Base-by-base conservation (phyloP, 2,888 invertebrate genomes). In the Heliothis peltigera region DNA sequence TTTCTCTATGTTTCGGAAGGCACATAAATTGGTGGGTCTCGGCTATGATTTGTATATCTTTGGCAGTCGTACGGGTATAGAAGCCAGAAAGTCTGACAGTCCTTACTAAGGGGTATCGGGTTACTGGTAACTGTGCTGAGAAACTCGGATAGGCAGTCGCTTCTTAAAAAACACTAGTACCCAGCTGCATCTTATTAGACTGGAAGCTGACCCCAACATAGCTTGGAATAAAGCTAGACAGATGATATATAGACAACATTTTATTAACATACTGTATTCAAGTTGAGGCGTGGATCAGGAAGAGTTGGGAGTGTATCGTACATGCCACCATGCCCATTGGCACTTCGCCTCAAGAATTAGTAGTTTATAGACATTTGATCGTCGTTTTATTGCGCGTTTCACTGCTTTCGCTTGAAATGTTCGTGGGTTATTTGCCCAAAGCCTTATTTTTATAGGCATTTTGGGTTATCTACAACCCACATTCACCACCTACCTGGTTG, bases 291-390 rank as follows among this genome's bases (percentile, higher is more conserved):
- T 70, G 67, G 58, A 49, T 52, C 56, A 64, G 62, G 71, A 64
- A 75, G 54, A 18, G 42, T 52, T 55, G 32, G 3, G 10, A 32
- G 32, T 3, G 12, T 32, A 12, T 32, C 32, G 12, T 15, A 10
- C 8, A 67, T 48, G 47, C 7, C 32, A 32, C 48, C 52, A 76
- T 32, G 47, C 28, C 48, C 35, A 51, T 28, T 17, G 67, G 53
- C 54, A 61, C 77, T 74, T 69, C 12, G 39, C 58, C 42, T 55
- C 43, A 28, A 64, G 63, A 60, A 77, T 74, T 61, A 63, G 53
- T 65, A 52, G 61, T 80, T 66, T 80, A 69, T 77, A 39, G 64
- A 62, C 58, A 49, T 66, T 67, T 70, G 53, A 78, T 58, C 35
- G 68, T 54, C 17, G 17, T 80, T 78, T 78, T 77, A 80, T 21